Evolutionary conservation across 2,113 vertebrate species (phyloP).

Genomic region (Atrichornis clamosus): DNA sequence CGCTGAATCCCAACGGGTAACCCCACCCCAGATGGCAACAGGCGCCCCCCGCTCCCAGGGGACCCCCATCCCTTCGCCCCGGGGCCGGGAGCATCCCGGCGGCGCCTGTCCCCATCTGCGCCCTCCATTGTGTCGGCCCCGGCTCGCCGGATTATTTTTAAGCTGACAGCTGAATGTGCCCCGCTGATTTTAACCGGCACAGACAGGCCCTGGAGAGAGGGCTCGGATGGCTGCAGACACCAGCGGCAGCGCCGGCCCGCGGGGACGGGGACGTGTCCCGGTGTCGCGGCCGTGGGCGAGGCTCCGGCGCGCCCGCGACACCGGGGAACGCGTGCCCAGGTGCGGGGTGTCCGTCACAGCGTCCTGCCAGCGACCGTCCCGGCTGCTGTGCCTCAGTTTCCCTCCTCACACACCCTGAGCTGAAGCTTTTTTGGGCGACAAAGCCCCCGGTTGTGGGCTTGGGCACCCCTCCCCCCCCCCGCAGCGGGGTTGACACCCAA

Average conservation of each 20-base stretch:
- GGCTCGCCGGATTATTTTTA: constrained; percentile 54
- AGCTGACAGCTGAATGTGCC: constrained; percentile 66
- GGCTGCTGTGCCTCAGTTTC: background rate
- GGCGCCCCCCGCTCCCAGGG: rapidly evolving
- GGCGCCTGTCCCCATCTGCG: constrained; percentile 25
- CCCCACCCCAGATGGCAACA: background rate
- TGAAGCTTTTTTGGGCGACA: background rate
- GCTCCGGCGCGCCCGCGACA: background rate
- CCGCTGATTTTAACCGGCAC: constrained; percentile 31
- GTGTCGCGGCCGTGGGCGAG: background rate
- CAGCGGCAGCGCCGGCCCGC: background rate
- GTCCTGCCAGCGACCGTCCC: too few species aligned
- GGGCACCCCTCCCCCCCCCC: rapidly evolving
- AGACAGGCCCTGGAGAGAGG: background rate
- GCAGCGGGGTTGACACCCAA: rapidly evolving
- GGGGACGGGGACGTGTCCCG: background rate
- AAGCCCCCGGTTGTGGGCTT: rapidly evolving
- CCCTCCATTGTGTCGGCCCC: constrained; percentile 35
- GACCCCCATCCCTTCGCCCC: background rate
- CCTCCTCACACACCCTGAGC: rapidly evolving
- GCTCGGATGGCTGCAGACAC: background rate
- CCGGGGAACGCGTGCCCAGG: background rate
- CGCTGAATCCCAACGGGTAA: rapidly evolving
- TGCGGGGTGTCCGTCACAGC: background rate
- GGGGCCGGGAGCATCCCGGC: background rate